Evolutionary conservation across 2,797 vertebrate genomes (phyloP).

Genomic region (Mycteria americana): DNA sequence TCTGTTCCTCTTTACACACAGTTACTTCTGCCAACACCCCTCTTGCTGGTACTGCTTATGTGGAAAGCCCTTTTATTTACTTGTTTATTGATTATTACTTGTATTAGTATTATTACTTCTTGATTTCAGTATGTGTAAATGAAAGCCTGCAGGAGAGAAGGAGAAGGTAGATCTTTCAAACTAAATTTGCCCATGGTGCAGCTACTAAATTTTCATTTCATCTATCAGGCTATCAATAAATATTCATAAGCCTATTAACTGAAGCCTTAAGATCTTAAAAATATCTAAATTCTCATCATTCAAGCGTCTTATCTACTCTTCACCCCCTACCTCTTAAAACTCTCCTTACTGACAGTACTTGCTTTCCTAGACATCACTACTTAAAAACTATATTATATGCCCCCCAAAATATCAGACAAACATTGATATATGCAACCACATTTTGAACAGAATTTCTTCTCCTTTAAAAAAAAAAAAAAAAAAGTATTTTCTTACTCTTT

Average conservation of each 20-base stretch:
- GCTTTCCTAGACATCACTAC: neutral
- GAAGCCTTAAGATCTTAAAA: neutral
- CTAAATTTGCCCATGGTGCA: neutral
- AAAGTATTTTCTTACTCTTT: neutral
- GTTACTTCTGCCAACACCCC: neutral
- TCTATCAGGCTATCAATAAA: neutral
- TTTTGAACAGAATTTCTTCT: neutral
- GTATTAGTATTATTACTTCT: no score
- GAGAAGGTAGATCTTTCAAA: neutral
- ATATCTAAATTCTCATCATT: neutral
- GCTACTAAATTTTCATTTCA: slow-evolving; percentile 1
- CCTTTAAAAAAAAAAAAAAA: neutral
- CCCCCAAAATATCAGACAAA: neutral
- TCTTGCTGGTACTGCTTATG: neutral
- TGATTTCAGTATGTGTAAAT: neutral
- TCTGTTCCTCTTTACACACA: neutral
- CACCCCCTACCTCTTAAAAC: neutral
- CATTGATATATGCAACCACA: neutral
- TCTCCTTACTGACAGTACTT: neutral
- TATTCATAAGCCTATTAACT: slow-evolving; percentile 7
- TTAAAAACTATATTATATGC: neutral
- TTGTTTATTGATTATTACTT: neutral
- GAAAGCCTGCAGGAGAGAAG: neutral
- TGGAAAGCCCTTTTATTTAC: neutral
- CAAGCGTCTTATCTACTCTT: neutral